Conservation (phyloP, 2,113 vertebrate species). For the Lasiurus cinereus region DNA sequence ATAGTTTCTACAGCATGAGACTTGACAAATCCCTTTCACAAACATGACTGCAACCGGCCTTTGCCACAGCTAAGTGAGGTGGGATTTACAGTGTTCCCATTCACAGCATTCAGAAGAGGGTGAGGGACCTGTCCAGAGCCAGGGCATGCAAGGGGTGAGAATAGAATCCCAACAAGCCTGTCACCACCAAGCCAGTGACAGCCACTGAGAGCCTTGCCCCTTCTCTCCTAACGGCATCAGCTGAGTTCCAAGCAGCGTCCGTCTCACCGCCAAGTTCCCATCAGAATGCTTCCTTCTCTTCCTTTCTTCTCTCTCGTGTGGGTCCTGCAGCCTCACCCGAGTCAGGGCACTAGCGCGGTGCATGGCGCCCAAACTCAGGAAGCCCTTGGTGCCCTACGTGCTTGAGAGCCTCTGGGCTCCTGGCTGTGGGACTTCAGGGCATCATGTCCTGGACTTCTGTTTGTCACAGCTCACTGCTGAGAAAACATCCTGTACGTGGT, state of each 20-base stretch:
- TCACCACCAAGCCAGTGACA: not conserved
- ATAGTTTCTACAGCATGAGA: not conserved
- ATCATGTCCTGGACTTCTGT: not conserved
- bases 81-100: not conserved
- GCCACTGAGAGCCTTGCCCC: not conserved
- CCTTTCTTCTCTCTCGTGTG: too few species aligned
- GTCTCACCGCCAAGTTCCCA: not conserved
- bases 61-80: not conserved
- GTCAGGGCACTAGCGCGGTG: not conserved
- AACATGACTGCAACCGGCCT: not conserved
- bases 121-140: not conserved
- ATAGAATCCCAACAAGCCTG: not conserved
- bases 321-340: not conserved
- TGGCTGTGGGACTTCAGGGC: not conserved
- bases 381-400: not conserved
- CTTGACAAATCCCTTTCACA: not conserved
- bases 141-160: not conserved
- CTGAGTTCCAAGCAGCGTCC: accelerated
- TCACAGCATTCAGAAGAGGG: not conserved
- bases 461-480: not conserved
- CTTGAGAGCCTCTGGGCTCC: not conserved
- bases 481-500: not conserved
- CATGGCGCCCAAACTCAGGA: not conserved
- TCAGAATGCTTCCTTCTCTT: not conserved
- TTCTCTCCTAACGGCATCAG: not conserved